Base-by-base conservation (phyloP, 30 jellyfish, hydroid and myxozoan species). In the Hydractinia symbiolongicarpus region DNA sequence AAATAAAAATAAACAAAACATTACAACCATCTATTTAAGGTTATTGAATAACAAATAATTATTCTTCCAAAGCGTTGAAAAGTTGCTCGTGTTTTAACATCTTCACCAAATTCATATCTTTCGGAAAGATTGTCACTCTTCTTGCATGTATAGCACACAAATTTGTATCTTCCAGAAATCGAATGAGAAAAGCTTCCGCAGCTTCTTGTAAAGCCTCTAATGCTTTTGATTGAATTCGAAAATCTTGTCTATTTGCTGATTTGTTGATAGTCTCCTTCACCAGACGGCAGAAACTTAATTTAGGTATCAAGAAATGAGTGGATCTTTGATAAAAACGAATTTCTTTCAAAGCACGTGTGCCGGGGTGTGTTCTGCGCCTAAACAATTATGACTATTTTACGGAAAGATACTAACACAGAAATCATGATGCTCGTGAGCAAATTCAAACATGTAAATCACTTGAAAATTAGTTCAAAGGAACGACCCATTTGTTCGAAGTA, bases 201-300 rank as follows among this genome's bases (percentile, higher is more conserved):
- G 80, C 67, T n/a, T 49, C 53, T 53, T 71, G 80, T 71, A 71
- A 53, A n/a, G 80, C 80, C 9, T 71, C 80, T 50, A 71, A 71
- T 19, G 80, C 80, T 9, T 8, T 20, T 49, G 67, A 5, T 71
- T 71, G 80, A 8, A 71, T 20, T n/a, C 80, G 56, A 30, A 8
- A 71, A 20, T 71, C 60, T 64, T 51, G 52, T 19, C 80, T 50
- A 7, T 30, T 4, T 15, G 40, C 50, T 5, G 44, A 8, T 7
- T 53, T 71, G 40, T 15, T 5, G 7, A 71, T 19, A 20, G 51
- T 30, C 51, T 9, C 80, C 51, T 71, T 71, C 40, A 71, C 80
- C 51, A 71, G 14, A 5, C 80, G 80, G 51, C 80, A 71, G 51
- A 71, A 71, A 15, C 61, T 20, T 20, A 71, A 71, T 53, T 71